phyloP scores from a whole-genome alignment of 2,113 vertebrate species.

The Carassius auratus region DNA sequence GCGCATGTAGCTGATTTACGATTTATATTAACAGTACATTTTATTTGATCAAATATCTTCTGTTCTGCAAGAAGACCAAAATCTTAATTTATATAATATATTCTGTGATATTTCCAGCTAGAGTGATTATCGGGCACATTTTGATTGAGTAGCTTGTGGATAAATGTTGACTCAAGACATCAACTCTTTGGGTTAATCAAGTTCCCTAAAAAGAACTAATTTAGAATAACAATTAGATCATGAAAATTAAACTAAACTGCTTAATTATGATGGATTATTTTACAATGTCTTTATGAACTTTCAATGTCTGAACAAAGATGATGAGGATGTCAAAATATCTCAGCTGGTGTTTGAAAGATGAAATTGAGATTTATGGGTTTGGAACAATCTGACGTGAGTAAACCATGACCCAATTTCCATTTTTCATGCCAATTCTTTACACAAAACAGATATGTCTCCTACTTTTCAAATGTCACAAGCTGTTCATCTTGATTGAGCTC shows the following conservation, averaged over 20 bases:
- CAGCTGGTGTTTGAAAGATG: not conserved
- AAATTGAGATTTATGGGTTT: not conserved
- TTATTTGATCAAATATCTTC: too few species aligned
- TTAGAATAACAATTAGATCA: too few species aligned
- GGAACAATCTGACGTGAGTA: not conserved
- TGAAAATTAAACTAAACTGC: not conserved
- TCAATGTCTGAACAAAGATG: not conserved
- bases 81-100: too few species aligned
- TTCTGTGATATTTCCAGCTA: too few species aligned
- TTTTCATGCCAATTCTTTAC: not conserved
- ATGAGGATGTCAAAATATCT: not conserved
- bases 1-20: too few species aligned
- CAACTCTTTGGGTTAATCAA: too few species aligned
- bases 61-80: too few species aligned
- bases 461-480: conserved; percentile 92
- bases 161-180: too few species aligned
- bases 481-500: conserved; percentile 84
- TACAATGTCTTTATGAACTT: not conserved
- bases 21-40: too few species aligned
- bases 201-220: too few species aligned
- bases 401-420: not conserved
- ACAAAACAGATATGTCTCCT: conserved; percentile 53
- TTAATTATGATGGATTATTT: not conserved
- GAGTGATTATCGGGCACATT: too few species aligned
- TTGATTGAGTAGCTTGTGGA: too few species aligned